These are phyloP conservation scores for Xiphophorus birchmanni DNA, from an alignment of 2,797 vertebrate genomes.

Conservation along the genomic window DNA sequence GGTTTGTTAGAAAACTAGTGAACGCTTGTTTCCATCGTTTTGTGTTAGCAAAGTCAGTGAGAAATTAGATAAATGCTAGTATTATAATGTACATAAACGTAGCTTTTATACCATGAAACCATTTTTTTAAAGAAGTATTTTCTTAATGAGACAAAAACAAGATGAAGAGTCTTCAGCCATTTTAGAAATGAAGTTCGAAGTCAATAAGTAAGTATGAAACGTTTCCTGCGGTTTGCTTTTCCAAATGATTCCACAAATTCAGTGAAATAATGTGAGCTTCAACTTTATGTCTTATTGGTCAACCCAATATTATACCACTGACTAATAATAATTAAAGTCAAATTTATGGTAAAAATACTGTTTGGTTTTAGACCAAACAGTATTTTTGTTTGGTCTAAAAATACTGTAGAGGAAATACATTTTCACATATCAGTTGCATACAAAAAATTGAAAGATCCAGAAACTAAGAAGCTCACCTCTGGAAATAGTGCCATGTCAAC, in stretches of 20 bases:
- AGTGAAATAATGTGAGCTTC: neutral
- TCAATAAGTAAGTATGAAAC: neutral
- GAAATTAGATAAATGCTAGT: neutral
- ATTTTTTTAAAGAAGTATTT: neutral
- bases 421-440: neutral
- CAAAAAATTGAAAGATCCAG: neutral
- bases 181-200: neutral
- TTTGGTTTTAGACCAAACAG: no score
- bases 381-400: neutral
- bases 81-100: neutral
- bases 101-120: neutral
- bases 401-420: neutral
- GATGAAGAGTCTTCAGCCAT: neutral
- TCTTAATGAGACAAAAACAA: neutral
- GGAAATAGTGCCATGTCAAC: neutral
- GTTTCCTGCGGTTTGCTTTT: neutral
- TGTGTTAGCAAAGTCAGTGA: neutral
- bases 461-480: neutral
- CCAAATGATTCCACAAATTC: neutral
- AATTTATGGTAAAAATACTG: neutral
- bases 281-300: neutral
- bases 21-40: neutral
- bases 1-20: constrained; percentile 15
- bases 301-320: neutral
- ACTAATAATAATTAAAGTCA: neutral